These are phyloP conservation scores for Lepidochitona cinerea DNA, from an alignment of 2,888 invertebrate species.

Conservation along the genomic window DNA sequence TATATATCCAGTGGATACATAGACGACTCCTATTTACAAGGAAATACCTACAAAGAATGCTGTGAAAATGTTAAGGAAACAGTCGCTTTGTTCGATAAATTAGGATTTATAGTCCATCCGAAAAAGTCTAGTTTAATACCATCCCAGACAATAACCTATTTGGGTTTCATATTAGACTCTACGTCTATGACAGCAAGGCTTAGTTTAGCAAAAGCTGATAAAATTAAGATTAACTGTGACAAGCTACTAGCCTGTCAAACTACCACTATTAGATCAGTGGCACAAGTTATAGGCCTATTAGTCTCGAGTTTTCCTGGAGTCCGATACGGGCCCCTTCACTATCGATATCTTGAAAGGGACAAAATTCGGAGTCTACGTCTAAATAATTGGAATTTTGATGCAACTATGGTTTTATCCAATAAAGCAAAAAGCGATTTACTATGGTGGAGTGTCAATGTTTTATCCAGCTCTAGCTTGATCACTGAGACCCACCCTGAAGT, in stretches of 20 bases:
- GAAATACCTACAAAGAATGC: not conserved
- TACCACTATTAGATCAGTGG: conserved; percentile 1
- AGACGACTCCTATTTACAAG: conserved; percentile 2
- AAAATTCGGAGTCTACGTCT: not conserved
- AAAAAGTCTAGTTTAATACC: conserved; percentile 8
- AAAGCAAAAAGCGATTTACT: not conserved
- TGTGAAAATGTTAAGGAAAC: not conserved
- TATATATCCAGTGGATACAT: not conserved
- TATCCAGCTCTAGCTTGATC: not conserved
- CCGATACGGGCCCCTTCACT: conserved; percentile 8
- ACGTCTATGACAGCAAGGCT: not conserved
- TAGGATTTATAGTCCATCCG: conserved; percentile 8
- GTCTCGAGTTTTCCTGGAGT: conserved; percentile 8
- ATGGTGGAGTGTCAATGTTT: conserved; percentile 9
- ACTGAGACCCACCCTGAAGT: not conserved
- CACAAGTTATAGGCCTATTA: conserved; percentile 3
- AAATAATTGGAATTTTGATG: conserved; percentile 4
- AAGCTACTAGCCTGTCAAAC: not conserved
- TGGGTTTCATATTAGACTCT: conserved; percentile 13
- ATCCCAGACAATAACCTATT: not conserved
- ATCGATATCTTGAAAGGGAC: conserved; percentile 6
- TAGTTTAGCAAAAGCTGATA: conserved; percentile 1
- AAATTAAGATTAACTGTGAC: too few relatives aligned
- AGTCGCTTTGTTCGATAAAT: not conserved
- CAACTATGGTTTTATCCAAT: not conserved